Evolutionary conservation across 2,797 vertebrate species (phyloP), one percentile per base, ranked within the genome.

Genomic region (Acestrorhynchus altus): DNA sequence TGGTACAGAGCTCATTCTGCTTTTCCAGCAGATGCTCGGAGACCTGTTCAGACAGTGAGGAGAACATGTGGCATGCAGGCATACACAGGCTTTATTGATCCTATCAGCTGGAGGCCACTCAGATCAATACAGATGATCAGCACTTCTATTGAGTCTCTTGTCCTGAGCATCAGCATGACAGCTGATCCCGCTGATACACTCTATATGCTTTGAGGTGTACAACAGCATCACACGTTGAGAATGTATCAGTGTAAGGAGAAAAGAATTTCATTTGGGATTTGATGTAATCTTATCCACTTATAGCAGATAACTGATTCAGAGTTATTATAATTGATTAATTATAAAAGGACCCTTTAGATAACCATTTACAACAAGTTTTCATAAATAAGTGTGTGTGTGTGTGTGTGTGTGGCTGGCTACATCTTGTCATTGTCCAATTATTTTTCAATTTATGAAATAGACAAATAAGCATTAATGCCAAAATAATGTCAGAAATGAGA

Each of bases 71-170:
- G 91, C 86, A 89, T 86, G 81, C 86, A 90, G 88, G 61, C 80
- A 85, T 89, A 90, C 91, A 92, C 90, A 91, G 90, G 89, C 82
- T 70, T 79, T 88, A 93, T 93, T 91, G 92, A 94, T 93, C 88
- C 84, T 85, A 92, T 91, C 88, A 87, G 91, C 88, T 87, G 82
- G 72, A 86, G 85, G 83, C 80, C 59, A 65, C 77, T 77, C 79
- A 77, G 88, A 93, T 93, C 92, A 90, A 93, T 94, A 84, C 49
- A 78, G 88, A 88, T 91, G 92, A 94, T 94, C 92, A 91, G 90
- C 85, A 86, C 87, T 86, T 89, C 88, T 87, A 89, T 60, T 42
- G 90, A 91, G 85, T 82, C 87, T 88, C 86, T 67, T 83, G 89
- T 89, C 86, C 89, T 81, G 81, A 82, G 72, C 59, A 59, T 42